Evolutionary conservation across 2,888 invertebrate genomes (phyloP), one percentile per base, ranked within the genome.

Genomic region (Sarcophaga rosellei): DNA sequence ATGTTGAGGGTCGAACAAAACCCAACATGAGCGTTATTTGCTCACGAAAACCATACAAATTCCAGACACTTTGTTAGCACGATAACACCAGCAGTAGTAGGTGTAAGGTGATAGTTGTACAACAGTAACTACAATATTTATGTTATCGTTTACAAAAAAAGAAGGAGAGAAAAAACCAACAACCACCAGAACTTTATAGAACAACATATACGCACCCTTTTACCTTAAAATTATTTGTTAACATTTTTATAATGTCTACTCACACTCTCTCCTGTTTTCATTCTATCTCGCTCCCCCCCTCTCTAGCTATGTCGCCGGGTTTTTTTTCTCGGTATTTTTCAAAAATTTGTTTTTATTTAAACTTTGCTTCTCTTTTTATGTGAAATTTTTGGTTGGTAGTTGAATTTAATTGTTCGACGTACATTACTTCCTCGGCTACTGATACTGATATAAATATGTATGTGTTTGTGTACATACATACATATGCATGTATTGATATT

Each of bases 351-450:
- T 44, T n/a, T 75, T 47, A n/a, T 21, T 21, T 20, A 47, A 15
- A 35, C 23, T n/a, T 11, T 35, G 65, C 25, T 61, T 8, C 35
- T 35, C 35, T 10, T 35, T 35, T 35, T 35, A 35, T 35, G 57
- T 45, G 35, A 73, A 70, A 61, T 76, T 74, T 68, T 63, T 70
- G 66, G 59, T 15, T 21, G 72, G 23, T 20, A 77, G 68, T 76
- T 69, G 76, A 85, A 75, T 84, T 84, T 79, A 84, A 84, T 84
- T 79, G 74, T 69, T 84, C 74, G 21, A 53, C 69, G 74, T 74
- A 84, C 78, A 84, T 74, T 74, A 78, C 79, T 79, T 78, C 20
- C 35, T 35, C 1, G 35, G 35, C 35, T 35, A 35, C 10, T 35
- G 35, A 8, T 35, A 35, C 35, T 62, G 2, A 23, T n/a, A 57